Percentiles rank a stretch among this genome's conserved stretches.
Conservation (phyloP, 92 coral and sea anemone genomes). For the Umimayanthus chanpuru region DNA sequence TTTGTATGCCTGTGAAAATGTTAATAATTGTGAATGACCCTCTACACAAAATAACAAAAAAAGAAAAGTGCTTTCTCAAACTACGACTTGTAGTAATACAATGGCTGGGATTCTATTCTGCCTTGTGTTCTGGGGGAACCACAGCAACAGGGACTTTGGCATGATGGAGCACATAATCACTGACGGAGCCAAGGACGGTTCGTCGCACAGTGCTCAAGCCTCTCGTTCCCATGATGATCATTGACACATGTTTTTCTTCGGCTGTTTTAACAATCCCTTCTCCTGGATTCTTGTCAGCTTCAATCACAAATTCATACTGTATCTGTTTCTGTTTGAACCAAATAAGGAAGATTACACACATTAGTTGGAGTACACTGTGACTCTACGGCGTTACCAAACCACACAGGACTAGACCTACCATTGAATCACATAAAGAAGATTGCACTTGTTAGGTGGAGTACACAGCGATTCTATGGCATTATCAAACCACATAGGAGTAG, state of each 20-base stretch:
- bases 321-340: slow-evolving; percentile 21
- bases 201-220: slow-evolving; percentile 23
- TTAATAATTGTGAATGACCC: too few species aligned
- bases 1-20: too few species aligned
- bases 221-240: slow-evolving; percentile 32
- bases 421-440: neutral
- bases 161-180: slow-evolving; percentile 32
- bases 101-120: neutral
- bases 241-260: neutral
- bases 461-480: neutral
- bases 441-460: neutral
- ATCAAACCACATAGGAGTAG: too few species aligned
- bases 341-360: neutral
- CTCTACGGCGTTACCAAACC: neutral
- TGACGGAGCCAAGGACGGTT: slow-evolving; percentile 31
- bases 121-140: slow-evolving; percentile 2
- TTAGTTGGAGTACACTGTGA: neutral
- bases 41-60: neutral
- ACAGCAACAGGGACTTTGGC: slow-evolving; percentile 23
- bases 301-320: slow-evolving; percentile 4
- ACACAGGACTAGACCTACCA: too few species aligned
- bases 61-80: too few species aligned
- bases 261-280: neutral
- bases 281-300: slow-evolving; percentile 18
- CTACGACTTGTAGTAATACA: neutral